Percentiles rank a stretch among this genome's conserved stretches.
Evolutionary conservation across 2,113 vertebrate species (phyloP).

Genomic region (Pygoscelis adeliae): DNA sequence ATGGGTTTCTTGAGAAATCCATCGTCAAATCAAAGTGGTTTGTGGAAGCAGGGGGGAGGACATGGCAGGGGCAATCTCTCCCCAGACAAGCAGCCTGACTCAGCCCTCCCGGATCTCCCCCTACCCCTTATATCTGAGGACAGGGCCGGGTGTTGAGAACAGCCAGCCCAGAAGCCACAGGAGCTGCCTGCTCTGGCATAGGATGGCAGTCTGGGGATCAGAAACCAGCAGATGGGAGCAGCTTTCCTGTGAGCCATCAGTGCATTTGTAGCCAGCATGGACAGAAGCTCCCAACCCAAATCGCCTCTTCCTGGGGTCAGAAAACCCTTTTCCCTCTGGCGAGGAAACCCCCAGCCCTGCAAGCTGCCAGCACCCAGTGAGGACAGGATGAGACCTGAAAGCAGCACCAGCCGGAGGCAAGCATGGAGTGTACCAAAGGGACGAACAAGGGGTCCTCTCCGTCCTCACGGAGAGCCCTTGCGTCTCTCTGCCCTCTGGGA

Average conservation of each 20-base stretch:
- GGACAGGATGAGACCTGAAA: not conserved
- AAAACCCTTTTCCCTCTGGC: not conserved
- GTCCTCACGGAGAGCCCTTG: not conserved
- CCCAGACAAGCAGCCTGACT: not conserved
- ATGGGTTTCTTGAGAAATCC: not conserved
- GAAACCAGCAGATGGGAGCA: not conserved
- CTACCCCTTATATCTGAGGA: rapidly evolving
- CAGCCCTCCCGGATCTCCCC: not conserved
- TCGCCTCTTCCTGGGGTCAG: not conserved
- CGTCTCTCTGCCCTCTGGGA: not conserved
- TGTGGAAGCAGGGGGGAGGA: not conserved
- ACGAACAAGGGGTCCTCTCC: not conserved
- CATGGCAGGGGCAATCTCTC: not conserved
- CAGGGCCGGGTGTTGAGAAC: not conserved
- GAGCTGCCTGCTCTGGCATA: not conserved
- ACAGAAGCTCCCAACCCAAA: not conserved
- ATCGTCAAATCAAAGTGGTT: not conserved
- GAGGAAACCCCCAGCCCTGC: not conserved
- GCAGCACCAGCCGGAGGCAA: not conserved
- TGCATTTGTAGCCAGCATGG: not conserved
- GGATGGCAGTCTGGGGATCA: rapidly evolving
- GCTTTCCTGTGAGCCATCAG: not conserved
- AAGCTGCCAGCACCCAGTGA: not conserved
- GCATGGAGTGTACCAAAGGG: rapidly evolving
- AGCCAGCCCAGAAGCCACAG: not conserved